A percentile compares a stretch with the other conserved stretches of the same genome.
phyloP scores from a whole-genome alignment of 2,888 invertebrate genomes.

The Callinectes sapidus region DNA sequence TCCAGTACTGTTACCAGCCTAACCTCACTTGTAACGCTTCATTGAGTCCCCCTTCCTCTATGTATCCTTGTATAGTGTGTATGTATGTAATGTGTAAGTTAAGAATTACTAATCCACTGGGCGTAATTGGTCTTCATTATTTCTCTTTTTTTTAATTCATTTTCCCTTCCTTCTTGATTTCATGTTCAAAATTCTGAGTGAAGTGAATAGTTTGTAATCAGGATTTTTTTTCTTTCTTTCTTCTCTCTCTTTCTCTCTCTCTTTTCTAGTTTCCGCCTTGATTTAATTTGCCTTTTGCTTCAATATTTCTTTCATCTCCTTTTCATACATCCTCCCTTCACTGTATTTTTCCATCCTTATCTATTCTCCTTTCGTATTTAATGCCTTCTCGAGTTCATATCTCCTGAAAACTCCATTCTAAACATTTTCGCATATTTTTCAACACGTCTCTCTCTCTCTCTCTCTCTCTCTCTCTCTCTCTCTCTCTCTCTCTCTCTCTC shows the following conservation, averaged over 20 bases:
- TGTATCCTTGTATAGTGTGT: not conserved
- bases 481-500: not conserved
- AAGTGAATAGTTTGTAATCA: not conserved
- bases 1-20: not conserved
- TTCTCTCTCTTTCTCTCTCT: too few species aligned
- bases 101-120: conserved; percentile 1
- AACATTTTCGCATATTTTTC: not conserved
- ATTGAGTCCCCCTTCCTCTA: not conserved
- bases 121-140: not conserved
- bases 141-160: not conserved
- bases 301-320: conserved; percentile 3
- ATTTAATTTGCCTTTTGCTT: not conserved
- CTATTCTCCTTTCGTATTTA: not conserved
- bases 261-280: not conserved
- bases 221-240: not conserved
- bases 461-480: not conserved
- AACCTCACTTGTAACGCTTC: not conserved
- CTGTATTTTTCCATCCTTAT: not conserved
- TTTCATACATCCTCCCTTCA: not conserved
- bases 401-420: not conserved
- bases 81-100: not conserved
- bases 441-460: not conserved
- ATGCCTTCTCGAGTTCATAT: not conserved
- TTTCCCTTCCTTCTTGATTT: not conserved
- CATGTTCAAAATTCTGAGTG: not conserved